Evolutionary conservation across 1,140 invertebrate species (phyloP), one percentile per base, ranked within the genome.

Genomic region (Drosophila kikkawai): DNA sequence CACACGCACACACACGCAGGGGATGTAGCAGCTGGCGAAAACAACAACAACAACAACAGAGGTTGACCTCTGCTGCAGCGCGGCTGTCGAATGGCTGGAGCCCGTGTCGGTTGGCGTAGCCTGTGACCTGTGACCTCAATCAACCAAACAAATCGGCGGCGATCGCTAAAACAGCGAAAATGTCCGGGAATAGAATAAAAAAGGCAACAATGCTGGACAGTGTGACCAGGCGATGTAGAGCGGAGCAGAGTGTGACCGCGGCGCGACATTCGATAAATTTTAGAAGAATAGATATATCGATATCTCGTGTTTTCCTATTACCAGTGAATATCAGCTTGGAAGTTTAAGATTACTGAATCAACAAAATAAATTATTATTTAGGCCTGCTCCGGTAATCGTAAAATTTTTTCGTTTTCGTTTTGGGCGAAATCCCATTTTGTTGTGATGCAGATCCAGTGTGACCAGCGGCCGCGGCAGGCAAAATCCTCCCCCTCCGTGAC

Each of bases 111-210:
- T 56, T 26, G 13, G 8, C 4, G 13, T 56, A 19, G 19, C 36
- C 60, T 55, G 13, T 22, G 64, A 32, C 63, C 64, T 68, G 9
- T 70, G 63, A 45, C 48, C 48, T 70, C 12, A 19, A 39, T 19
- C 29, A 11, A n/a, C 32, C 13, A 34, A 56, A 17, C 9, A 67
- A 70, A 32, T 29, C 3, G n/a, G 39, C 64, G 64, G 39, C 48
- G 61, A 64, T 56, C 50, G 50, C 61, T 26, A 63, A 39, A 26
- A 36, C 37, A 68, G 67, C 26, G n/a, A 67, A 68, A 47, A 70
- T 45, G 11, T 70, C 47, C 63, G 63, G 63, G 61, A 67, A 45
- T 68, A 47, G 44, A 70, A 70, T 69, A 69, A 70, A 56, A 70
- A 68, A 66, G 67, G 67, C 67, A 67, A 70, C 67, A 70, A 50